Evolutionary conservation across 1,140 invertebrate genomes (phyloP).

Genomic region (Pogonus chalceus): DNA sequence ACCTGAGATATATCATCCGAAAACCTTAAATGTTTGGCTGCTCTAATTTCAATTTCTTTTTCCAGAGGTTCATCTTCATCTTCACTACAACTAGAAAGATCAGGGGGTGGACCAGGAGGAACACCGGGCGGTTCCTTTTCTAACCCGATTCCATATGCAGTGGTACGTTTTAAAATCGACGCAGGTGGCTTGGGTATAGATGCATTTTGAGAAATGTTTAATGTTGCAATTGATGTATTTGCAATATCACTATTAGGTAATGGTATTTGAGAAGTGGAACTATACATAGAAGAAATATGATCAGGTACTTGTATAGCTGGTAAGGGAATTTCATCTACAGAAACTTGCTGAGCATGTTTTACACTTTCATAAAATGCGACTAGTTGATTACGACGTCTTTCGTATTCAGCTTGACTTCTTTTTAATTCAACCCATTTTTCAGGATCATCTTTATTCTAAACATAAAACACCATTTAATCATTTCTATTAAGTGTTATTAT

Average conservation of each 20-base stretch:
- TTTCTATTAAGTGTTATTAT: constrained; percentile 13
- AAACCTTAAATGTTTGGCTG: constrained; percentile 52
- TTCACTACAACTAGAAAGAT: constrained; percentile 56
- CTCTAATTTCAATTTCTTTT: constrained; percentile 19
- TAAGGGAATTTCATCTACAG: constrained; percentile 93
- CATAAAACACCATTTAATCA: constrained; percentile 16
- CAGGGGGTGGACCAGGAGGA: constrained; percentile 72
- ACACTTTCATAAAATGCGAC: constrained; percentile 93
- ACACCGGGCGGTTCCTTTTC: constrained; percentile 69
- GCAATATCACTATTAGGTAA: constrained; percentile 57
- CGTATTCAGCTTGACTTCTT: constrained; percentile 85
- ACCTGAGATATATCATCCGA: constrained; percentile 40
- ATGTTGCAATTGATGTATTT: constrained; percentile 39
- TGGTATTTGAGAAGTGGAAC: constrained; percentile 63
- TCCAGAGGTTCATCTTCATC: constrained; percentile 33
- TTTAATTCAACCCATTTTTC: constrained; percentile 88
- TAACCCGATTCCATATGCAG: constrained; percentile 39
- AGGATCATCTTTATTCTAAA: constrained; percentile 89
- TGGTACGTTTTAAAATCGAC: constrained; percentile 69
- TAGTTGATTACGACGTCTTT: constrained; percentile 73
- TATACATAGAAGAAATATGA: constrained; percentile 27
- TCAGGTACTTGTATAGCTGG: constrained; percentile 45
- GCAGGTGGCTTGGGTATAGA: constrained; percentile 40
- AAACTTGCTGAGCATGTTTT: constrained; percentile 86
- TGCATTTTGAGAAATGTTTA: constrained; percentile 18